Base-by-base conservation (phyloP, 2,888 invertebrate genomes). In the Pollenia labialis region DNA sequence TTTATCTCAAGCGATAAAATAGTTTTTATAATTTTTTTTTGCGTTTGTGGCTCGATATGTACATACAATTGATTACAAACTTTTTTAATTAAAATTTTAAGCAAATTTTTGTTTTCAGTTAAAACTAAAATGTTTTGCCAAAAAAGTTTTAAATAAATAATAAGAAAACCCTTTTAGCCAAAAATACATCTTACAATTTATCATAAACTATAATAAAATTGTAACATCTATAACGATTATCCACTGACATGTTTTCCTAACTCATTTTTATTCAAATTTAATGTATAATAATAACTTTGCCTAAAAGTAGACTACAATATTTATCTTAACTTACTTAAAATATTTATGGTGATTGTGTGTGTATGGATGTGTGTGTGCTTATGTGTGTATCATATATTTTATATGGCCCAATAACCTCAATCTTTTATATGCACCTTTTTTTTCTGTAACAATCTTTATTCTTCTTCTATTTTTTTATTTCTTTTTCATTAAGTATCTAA, bases 331-430 rank as follows among this genome's bases (percentile, higher is more conserved):
- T 62, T 68, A 32, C 1, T 32, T 40, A 60, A 46, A 2, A 44
- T 10, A 52, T 2, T 58, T 7, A 46, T 16, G 8, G 16, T 44
- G 32, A 18, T 46, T 44, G 48, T 23, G 8, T 44, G 64, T 0
- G 12, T 42, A 23, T 42, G 50, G 56, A 9, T 52, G 11, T 71
- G 40, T 64, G 40, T 60, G n/a, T n/a, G n/a, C n/a, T n/a, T n/a
- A n/a, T 54, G 40, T 71, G 40, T 64, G 40, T 60, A n/a, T n/a
- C 42, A 64, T 16, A 52, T 32, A 32, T 32, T 62, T 23, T 18
- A 56, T 56, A 23, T 68, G 64, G 60, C 66, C 76, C 66, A 80
- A 72, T 81, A 83, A 83, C 83, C 76, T 81, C 46, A 64, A 62
- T 75, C 48, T 32, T 71, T 60, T 42, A 16, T 44, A 18, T 42